Conservation (phyloP, 1,140 invertebrate species). For the Drosophila varians region DNA sequence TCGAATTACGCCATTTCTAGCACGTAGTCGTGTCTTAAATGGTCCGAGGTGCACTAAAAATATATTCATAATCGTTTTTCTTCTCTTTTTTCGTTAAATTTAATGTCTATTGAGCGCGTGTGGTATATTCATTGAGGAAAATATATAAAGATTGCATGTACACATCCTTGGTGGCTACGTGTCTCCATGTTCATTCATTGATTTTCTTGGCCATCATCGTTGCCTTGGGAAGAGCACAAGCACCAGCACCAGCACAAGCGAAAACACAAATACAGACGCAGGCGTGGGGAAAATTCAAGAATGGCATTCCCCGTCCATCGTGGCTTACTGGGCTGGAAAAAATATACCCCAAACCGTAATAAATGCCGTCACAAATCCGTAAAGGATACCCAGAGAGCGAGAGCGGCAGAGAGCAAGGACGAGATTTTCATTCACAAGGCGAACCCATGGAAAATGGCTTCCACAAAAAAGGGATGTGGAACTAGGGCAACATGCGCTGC, state of each 20-base stretch:
- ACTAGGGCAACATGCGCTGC: constrained; percentile 64
- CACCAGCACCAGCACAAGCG: not conserved
- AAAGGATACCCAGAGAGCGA: constrained; percentile 11
- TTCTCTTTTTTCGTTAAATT: constrained; percentile 8
- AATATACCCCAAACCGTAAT: constrained; percentile 32
- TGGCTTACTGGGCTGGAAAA: constrained; percentile 11
- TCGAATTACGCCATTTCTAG: constrained; percentile 50
- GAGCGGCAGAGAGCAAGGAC: constrained; percentile 19
- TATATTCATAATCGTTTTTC: constrained; percentile 15
- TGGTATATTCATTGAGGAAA: constrained; percentile 50
- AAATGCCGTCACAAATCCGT: constrained; percentile 59
- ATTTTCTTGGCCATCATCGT: constrained; percentile 42
- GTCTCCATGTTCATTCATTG: constrained; percentile 60
- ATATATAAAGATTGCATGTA: constrained; percentile 28
- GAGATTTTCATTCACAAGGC: constrained; percentile 77
- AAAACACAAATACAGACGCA: constrained; percentile 16
- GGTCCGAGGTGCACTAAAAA: constrained; percentile 32
- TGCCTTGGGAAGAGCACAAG: constrained; percentile 2
- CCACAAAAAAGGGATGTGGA: constrained; percentile 68
- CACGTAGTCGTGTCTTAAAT: constrained; percentile 44
- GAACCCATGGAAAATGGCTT: constrained; percentile 49
- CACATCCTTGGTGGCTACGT: constrained; percentile 33
- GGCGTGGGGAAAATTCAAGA: constrained; percentile 42
- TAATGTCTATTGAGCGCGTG: constrained; percentile 16
- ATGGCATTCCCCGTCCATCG: constrained; percentile 32